A percentile compares a stretch with the other conserved stretches of the same genome.
Evolutionary conservation across 2,113 vertebrate species (phyloP).

Genomic region (Oncorhynchus keta): DNA sequence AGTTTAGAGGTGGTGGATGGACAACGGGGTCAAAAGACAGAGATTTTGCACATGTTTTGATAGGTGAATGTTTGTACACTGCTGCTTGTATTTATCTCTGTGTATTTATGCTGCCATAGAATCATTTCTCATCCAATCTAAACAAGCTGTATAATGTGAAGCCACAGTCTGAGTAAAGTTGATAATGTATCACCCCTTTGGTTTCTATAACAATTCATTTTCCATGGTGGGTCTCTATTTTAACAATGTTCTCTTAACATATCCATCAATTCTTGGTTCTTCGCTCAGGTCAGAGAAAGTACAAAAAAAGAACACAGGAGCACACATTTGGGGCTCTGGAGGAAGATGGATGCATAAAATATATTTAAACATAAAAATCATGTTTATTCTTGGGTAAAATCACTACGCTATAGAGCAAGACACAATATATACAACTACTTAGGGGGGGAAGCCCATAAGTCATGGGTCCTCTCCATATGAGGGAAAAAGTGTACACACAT

Average conservation of each 20-base stretch:
- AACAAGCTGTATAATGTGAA: background rate
- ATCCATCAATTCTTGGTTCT: background rate
- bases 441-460: background rate
- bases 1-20: background rate
- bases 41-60: background rate
- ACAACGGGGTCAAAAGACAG: background rate
- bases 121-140: background rate
- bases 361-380: background rate
- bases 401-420: background rate
- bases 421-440: background rate
- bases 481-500: constrained; percentile 7
- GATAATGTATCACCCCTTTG: background rate
- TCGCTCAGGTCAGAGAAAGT: background rate
- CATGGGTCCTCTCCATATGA: constrained; percentile 13
- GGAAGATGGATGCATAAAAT: background rate
- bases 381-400: background rate
- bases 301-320: background rate
- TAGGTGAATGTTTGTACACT: too few species aligned
- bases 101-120: constrained; percentile 18
- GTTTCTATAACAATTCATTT: too few species aligned
- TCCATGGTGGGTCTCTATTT: too few species aligned
- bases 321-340: background rate
- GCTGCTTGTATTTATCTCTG: constrained; percentile 17
- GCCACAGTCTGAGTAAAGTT: background rate
- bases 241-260: too few species aligned